Conservation (phyloP, 2,797 vertebrate species). For the Tenualosa thibaudeaui region DNA sequence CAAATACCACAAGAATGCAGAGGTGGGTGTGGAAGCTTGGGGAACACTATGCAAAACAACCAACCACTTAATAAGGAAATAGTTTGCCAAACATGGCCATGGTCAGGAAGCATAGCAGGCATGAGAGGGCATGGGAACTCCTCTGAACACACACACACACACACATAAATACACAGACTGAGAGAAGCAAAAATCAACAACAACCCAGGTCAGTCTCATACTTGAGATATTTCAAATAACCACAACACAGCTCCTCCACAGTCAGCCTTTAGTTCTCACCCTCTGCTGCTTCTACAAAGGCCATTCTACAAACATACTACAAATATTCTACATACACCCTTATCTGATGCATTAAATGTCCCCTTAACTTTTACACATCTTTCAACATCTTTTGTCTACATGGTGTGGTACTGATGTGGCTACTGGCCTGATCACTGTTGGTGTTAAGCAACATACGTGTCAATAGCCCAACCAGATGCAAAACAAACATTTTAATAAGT, state of each 20-base stretch:
- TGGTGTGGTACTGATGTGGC: background rate
- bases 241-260: background rate
- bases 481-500: background rate
- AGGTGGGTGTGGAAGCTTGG: background rate
- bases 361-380: background rate
- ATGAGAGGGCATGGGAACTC: conserved; percentile 9
- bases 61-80: background rate
- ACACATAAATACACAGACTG: conserved; percentile 10
- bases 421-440: background rate
- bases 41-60: background rate
- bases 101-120: conserved; percentile 1
- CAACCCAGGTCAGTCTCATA: background rate
- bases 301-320: background rate
- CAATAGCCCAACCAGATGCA: background rate
- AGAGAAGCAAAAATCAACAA: conserved; percentile 11
- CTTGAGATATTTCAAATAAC: background rate
- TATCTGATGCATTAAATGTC: background rate
- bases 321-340: background rate
- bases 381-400: background rate
- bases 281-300: background rate
- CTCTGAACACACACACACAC: background rate
- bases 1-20: conserved; percentile 8
- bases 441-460: background rate
- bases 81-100: conserved; percentile 9
- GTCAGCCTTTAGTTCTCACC: background rate